Evolutionary conservation across 2,888 invertebrate genomes (phyloP).

Genomic region (Drosophila diplacantha): DNA sequence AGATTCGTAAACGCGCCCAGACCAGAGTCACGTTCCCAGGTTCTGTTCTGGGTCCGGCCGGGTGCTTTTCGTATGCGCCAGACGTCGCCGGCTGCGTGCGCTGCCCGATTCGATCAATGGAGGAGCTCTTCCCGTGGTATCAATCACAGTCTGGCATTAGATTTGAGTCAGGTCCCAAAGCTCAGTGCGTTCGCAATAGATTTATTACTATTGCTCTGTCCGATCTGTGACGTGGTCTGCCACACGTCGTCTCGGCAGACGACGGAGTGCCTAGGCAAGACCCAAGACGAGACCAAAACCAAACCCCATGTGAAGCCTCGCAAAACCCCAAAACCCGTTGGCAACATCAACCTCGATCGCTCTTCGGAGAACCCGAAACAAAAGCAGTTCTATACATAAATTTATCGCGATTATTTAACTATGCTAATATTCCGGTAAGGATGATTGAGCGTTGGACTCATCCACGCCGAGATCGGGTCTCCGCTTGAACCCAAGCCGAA

Average conservation of each 20-base stretch:
- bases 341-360: slow-evolving; percentile 29
- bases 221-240: slow-evolving; percentile 28
- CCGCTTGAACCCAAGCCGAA: neutral
- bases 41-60: slow-evolving; percentile 19
- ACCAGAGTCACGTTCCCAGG: slow-evolving; percentile 53
- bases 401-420: slow-evolving; percentile 56
- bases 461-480: slow-evolving; percentile 3
- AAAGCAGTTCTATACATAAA: slow-evolving; percentile 57
- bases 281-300: slow-evolving; percentile 1
- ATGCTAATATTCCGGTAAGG: slow-evolving; percentile 68
- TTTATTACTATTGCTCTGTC: slow-evolving; percentile 18
- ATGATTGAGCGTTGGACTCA: slow-evolving; percentile 38
- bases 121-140: slow-evolving; percentile 20
- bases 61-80: slow-evolving; percentile 53
- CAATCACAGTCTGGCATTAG: slow-evolving; percentile 34
- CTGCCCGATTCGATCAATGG: slow-evolving; percentile 62
- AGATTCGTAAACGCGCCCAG: slow-evolving; percentile 37
- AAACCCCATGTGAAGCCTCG: slow-evolving; percentile 1
- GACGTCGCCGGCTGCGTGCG: slow-evolving; percentile 52
- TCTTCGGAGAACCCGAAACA: slow-evolving; percentile 43
- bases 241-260: slow-evolving; percentile 7
- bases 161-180: slow-evolving; percentile 42
- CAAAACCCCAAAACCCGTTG: slow-evolving; percentile 34
- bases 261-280: neutral
- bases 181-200: slow-evolving; percentile 11